These are phyloP conservation scores for Limnothrissa miodon DNA, from an alignment of 2,113 vertebrate genomes.

Conservation along the genomic window DNA sequence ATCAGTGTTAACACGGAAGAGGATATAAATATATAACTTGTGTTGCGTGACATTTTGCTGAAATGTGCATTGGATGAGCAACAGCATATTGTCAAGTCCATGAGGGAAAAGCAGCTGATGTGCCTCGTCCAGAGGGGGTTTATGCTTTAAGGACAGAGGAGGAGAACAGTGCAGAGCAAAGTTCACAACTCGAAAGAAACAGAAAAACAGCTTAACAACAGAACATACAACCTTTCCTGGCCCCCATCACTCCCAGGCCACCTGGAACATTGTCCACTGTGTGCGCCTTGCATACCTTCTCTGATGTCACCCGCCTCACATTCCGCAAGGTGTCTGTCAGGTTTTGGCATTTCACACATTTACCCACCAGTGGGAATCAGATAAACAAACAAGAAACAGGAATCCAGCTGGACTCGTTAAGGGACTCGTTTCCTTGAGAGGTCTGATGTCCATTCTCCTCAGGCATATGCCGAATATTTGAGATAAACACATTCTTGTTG, in stretches of 20 bases:
- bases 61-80: not conserved
- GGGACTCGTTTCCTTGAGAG: not conserved
- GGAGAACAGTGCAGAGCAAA: not conserved
- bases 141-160: not conserved
- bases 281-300: not conserved
- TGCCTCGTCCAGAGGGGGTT: not conserved
- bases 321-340: not conserved
- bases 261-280: not conserved
- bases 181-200: not conserved
- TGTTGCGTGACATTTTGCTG: not conserved
- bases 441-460: not conserved
- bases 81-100: not conserved
- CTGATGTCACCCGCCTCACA: not conserved
- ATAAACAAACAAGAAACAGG: constrained; percentile 5
- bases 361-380: not conserved
- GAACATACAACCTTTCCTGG: not conserved
- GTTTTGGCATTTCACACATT: not conserved
- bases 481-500: not conserved
- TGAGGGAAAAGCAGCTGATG: not conserved
- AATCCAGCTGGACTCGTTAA: constrained; percentile 3
- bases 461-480: not conserved
- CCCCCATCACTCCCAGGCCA: not conserved
- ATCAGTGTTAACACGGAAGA: not conserved
- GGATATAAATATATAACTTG: not conserved
- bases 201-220: not conserved